Evolutionary conservation across 2,797 vertebrate species (phyloP).

Genomic region (Syndactyla subalaris): DNA sequence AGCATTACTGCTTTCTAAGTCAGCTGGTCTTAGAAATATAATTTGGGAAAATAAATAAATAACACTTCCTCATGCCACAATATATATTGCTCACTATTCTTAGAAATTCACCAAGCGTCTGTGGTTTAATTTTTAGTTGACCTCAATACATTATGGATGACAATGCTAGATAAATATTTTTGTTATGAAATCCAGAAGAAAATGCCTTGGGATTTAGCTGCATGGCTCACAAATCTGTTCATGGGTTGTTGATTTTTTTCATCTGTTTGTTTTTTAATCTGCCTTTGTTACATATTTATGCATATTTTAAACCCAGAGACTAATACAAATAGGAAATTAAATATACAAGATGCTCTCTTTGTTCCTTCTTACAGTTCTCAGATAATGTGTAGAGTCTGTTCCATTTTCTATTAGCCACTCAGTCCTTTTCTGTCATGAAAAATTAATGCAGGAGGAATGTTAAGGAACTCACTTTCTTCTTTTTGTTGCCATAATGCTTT

Average conservation of each 20-base stretch:
- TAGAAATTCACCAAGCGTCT: background rate
- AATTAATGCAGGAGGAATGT: slow-evolving; percentile 30
- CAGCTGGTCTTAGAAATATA: background rate
- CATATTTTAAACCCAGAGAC: slow-evolving; percentile 11
- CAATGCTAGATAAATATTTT: slow-evolving; percentile 24
- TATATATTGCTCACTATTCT: background rate
- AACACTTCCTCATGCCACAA: background rate
- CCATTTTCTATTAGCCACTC: slow-evolving; percentile 37
- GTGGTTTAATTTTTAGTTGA: slow-evolving; percentile 36
- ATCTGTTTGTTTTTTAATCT: background rate
- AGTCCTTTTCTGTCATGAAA: slow-evolving; percentile 25
- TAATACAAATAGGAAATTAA: slow-evolving; percentile 25
- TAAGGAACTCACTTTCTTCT: slow-evolving; percentile 33
- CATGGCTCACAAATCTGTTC: background rate
- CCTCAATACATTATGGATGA: slow-evolving; percentile 20
- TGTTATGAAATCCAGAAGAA: background rate
- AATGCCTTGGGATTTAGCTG: background rate
- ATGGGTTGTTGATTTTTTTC: background rate
- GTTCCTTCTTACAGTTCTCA: background rate
- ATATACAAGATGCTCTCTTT: background rate
- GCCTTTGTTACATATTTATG: background rate
- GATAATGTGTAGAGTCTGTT: background rate
- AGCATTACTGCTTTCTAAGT: background rate
- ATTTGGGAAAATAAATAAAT: background rate
- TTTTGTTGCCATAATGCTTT: slow-evolving; percentile 34